Evolutionary conservation across 2,888 invertebrate species (phyloP).

Genomic region (Cantharis flavilabris): DNA sequence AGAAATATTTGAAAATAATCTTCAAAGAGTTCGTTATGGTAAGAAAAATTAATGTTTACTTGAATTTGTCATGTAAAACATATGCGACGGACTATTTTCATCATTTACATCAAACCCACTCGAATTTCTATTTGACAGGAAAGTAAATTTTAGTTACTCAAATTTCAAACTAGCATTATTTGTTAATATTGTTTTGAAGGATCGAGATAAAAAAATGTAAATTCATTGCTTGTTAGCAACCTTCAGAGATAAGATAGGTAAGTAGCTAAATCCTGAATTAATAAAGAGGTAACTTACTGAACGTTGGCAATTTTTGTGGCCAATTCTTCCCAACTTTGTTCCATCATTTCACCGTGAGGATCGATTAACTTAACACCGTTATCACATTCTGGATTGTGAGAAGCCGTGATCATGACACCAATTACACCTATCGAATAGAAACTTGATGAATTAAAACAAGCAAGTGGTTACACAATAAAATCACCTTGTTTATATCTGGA

Average conservation of each 20-base stretch:
- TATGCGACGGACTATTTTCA: background rate
- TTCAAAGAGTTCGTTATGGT: background rate
- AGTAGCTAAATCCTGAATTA: background rate
- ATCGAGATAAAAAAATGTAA: background rate
- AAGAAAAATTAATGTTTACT: background rate
- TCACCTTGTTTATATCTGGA: slow-evolving; percentile 81
- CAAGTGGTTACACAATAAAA: slow-evolving; percentile 21
- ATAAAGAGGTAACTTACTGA: slow-evolving; percentile 57
- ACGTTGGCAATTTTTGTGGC: slow-evolving; percentile 89
- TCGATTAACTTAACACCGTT: slow-evolving; percentile 97
- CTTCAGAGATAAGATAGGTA: background rate
- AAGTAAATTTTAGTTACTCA: background rate
- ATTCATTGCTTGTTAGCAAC: background rate
- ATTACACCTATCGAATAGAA: slow-evolving; percentile 64
- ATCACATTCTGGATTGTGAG: slow-evolving; percentile 95
- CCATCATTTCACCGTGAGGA: slow-evolving; percentile 96
- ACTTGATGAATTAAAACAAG: background rate
- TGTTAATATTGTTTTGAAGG: too few species aligned
- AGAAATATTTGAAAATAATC: background rate
- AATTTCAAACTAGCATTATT: background rate
- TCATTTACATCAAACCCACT: background rate
- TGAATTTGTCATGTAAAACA: background rate
- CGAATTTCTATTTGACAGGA: background rate
- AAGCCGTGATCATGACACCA: slow-evolving; percentile 99
- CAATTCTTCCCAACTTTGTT: slow-evolving; percentile 86